phyloP scores from a whole-genome alignment of 35 echinoderm and acorn worm genomes.

The Heliocidaris erythrogramma region DNA sequence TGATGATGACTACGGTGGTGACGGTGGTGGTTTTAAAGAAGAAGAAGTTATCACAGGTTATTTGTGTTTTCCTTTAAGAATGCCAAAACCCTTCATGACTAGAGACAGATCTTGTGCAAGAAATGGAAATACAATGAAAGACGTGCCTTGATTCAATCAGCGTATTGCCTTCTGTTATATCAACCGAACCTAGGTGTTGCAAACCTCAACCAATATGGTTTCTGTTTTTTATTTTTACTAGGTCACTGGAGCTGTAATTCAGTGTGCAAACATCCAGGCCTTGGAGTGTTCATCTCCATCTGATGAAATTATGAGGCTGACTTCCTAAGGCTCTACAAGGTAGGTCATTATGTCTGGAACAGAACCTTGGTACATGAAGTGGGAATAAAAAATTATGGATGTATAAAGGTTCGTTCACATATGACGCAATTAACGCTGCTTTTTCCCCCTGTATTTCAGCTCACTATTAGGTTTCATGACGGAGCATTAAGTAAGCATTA shows the following conservation, averaged over 20 bases:
- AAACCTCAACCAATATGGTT: background rate
- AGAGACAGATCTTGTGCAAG: background rate
- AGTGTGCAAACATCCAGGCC: background rate
- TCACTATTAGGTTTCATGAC: no score
- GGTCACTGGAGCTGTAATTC: slow-evolving; percentile 8
- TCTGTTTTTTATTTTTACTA: slow-evolving; percentile 6
- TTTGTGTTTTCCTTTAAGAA: no score
- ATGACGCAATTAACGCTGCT: no score
- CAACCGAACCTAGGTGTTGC: background rate
- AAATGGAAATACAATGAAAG: background rate
- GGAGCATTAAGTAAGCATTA: no score
- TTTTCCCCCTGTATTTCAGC: no score
- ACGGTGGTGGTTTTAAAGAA: background rate
- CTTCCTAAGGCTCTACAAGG: background rate
- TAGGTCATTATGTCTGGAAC: background rate
- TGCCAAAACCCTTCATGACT: background rate
- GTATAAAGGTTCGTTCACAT: no score
- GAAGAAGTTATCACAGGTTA: no score
- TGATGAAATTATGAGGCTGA: slow-evolving; percentile 6
- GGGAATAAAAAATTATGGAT: background rate
- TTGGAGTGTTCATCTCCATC: background rate
- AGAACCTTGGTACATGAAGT: background rate
- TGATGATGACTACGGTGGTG: background rate
- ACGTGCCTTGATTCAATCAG: background rate
- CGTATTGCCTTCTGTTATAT: background rate